Conservation (phyloP, 1,140 invertebrate species). For the Drosophila takahashii region DNA sequence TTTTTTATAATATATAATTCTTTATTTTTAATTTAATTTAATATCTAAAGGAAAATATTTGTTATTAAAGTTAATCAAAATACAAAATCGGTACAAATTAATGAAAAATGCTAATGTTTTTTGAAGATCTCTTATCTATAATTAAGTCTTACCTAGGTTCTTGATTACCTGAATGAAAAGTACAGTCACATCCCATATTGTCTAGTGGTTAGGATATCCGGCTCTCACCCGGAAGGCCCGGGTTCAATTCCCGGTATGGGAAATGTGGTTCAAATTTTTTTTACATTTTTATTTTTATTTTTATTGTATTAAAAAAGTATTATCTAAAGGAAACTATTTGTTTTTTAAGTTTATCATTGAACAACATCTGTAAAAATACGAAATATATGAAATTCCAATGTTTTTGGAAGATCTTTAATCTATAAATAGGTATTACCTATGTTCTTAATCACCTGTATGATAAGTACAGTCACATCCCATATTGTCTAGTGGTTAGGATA, state of each 20-base stretch:
- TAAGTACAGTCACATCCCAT: conserved; percentile 83
- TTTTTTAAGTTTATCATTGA: no score
- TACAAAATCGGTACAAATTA: no score
- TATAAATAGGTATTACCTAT: background rate
- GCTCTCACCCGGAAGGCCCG: conserved; percentile 93
- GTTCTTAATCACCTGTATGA: background rate
- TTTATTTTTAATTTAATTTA: background rate
- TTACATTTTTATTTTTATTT: background rate
- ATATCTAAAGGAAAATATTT: no score
- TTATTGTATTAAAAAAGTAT: background rate
- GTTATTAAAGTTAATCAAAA: no score
- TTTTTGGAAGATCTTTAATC: background rate
- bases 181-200: conserved; percentile 79
- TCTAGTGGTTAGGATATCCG: conserved; percentile 94
- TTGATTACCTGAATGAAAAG: background rate
- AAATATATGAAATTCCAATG: background rate
- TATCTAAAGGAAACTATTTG: no score
- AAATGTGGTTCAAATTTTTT: conserved; percentile 76
- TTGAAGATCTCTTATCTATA: background rate
- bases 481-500: conserved; percentile 94
- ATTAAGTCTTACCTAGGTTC: background rate
- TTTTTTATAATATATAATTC: background rate
- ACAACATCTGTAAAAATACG: background rate
- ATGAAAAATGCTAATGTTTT: background rate
- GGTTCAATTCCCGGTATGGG: conserved; percentile 94